These are phyloP conservation scores for Sorex araneus DNA, from an alignment of 2,113 vertebrate species.

Conservation along the genomic window DNA sequence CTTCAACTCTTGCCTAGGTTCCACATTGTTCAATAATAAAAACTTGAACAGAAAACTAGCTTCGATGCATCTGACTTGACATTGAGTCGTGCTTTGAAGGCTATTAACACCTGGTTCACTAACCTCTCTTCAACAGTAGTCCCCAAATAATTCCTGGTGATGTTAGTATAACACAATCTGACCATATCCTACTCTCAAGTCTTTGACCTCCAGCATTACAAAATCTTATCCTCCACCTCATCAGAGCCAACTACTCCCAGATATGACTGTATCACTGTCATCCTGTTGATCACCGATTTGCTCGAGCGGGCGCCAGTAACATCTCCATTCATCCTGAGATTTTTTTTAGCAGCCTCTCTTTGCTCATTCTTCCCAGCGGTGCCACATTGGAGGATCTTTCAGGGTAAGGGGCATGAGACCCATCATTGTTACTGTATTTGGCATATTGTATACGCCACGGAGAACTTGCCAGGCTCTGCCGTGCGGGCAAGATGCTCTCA, in stretches of 20 bases:
- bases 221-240: background rate
- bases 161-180: background rate
- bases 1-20: background rate
- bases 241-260: background rate
- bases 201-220: background rate
- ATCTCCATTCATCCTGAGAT: too few relatives aligned
- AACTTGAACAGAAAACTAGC: background rate
- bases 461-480: too few relatives aligned
- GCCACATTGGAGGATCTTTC: too few relatives aligned
- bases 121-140: background rate
- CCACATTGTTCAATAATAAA: background rate
- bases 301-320: too few relatives aligned
- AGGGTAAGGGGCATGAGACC: too few relatives aligned
- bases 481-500: too few relatives aligned
- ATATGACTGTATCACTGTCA: too few relatives aligned
- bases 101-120: background rate
- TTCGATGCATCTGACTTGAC: background rate
- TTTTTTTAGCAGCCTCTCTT: too few relatives aligned
- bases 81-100: background rate
- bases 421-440: too few relatives aligned
- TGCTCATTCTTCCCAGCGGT: too few relatives aligned
- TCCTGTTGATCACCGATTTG: too few relatives aligned
- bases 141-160: background rate
- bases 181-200: background rate
- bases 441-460: too few relatives aligned